A percentile compares a stretch with the other conserved stretches of the same genome.
phyloP scores from a whole-genome alignment of 2,113 vertebrate genomes.

The Machaerirhynchus nigripectus region DNA sequence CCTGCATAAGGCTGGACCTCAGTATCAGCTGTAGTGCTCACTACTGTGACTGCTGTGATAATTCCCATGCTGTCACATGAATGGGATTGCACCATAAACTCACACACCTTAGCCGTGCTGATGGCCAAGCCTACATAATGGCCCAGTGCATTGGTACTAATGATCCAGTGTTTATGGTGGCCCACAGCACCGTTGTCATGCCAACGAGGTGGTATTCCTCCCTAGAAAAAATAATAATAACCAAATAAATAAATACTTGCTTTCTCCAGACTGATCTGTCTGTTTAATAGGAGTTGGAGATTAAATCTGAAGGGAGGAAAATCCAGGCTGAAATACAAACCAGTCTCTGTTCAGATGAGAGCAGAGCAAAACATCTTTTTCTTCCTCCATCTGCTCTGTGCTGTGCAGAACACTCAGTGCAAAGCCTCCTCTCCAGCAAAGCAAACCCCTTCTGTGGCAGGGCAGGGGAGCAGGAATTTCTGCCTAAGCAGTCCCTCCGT shows the following conservation, averaged over 20 bases:
- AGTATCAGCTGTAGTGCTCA: background rate
- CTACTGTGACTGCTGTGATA: constrained; percentile 26
- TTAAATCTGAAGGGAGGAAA: background rate
- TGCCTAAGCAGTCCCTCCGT: background rate
- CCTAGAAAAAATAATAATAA: constrained; percentile 36
- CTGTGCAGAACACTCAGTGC: background rate
- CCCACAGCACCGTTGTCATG: constrained; percentile 36
- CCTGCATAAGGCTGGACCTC: background rate
- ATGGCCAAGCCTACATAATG: constrained; percentile 31
- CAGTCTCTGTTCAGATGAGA: background rate
- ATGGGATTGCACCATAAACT: constrained; percentile 45
- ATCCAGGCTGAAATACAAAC: background rate
- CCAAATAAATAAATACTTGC: constrained; percentile 55
- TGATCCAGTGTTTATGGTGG: constrained; percentile 57
- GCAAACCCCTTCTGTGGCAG: background rate
- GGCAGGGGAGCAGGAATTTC: background rate
- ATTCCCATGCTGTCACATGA: constrained; percentile 1
- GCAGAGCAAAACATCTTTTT: background rate
- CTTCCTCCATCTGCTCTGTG: background rate
- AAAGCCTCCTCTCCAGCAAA: background rate
- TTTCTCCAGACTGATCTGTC: background rate
- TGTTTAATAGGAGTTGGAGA: constrained; percentile 8
- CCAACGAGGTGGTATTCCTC: constrained; percentile 22
- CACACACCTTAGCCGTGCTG: constrained; percentile 27
- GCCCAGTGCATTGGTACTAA: constrained; percentile 29